Percentiles rank a stretch among this genome's conserved stretches.
phyloP scores from a whole-genome alignment of 2,888 invertebrate genomes.

The Eupithecia insigniata region DNA sequence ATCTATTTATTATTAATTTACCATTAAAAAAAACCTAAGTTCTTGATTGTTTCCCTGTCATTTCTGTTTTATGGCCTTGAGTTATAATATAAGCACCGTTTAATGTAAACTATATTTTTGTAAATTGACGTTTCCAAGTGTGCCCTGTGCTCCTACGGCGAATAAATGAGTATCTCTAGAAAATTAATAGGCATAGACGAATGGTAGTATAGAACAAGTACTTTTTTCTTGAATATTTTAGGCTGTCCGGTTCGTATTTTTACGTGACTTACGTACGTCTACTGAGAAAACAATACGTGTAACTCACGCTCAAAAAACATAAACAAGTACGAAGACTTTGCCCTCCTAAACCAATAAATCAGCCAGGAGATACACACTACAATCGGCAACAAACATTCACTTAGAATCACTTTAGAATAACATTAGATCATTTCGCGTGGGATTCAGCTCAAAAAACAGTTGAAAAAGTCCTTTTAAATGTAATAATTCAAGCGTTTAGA shows the following conservation, averaged over 20 bases:
- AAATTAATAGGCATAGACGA: background rate
- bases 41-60: too few relatives aligned
- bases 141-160: too few relatives aligned
- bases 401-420: conserved; percentile 37
- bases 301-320: background rate
- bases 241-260: background rate
- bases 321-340: background rate
- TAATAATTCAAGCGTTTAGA: conserved; percentile 65
- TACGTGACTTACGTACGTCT: background rate
- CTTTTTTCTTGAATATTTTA: background rate
- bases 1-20: too few relatives aligned
- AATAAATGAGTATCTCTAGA: too few relatives aligned
- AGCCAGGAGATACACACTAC: conserved; percentile 44
- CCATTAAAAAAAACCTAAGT: too few relatives aligned
- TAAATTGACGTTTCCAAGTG: too few relatives aligned
- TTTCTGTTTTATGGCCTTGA: too few relatives aligned
- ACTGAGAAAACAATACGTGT: background rate
- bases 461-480: conserved; percentile 56
- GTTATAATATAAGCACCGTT: too few relatives aligned
- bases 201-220: background rate
- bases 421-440: conserved; percentile 46
- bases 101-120: too few relatives aligned
- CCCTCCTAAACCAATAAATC: conserved; percentile 39
- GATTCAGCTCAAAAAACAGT: conserved; percentile 53
- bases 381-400: conserved; percentile 56